Evolutionary conservation across 2,888 invertebrate species (phyloP).

Genomic region (Acleris holmiana): DNA sequence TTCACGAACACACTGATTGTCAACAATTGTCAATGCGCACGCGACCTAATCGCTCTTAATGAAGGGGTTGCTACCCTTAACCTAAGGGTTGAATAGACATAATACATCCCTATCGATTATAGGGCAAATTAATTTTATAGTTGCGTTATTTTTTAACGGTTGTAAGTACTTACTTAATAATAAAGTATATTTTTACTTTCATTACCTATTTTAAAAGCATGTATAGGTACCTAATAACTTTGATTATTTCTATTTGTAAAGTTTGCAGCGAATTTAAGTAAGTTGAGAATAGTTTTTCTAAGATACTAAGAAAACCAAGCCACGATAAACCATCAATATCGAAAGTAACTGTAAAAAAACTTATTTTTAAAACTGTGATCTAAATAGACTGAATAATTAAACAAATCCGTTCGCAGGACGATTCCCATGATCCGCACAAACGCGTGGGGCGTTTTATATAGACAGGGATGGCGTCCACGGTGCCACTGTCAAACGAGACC

Average conservation of each 20-base stretch:
- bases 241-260: no score
- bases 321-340: no score
- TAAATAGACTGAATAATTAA: slow-evolving; percentile 15
- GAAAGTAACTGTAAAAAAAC: no score
- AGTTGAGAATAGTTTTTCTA: no score
- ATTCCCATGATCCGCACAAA: slow-evolving; percentile 68
- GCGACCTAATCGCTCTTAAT: slow-evolving; percentile 62
- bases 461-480: slow-evolving; percentile 71
- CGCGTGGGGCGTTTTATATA: slow-evolving; percentile 81
- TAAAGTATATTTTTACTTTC: neutral
- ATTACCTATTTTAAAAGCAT: no score
- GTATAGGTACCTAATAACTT: no score
- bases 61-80: slow-evolving; percentile 68
- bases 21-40: slow-evolving; percentile 62
- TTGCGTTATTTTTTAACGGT: neutral
- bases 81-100: slow-evolving; percentile 48
- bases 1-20: slow-evolving; percentile 24
- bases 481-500: slow-evolving; percentile 79
- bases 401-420: slow-evolving; percentile 44
- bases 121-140: slow-evolving; percentile 47
- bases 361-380: neutral
- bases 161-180: neutral
- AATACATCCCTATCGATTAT: slow-evolving; percentile 65
- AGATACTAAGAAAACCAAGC: no score
- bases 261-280: no score